These are phyloP conservation scores for Mola mola DNA, from an alignment of 2,113 vertebrate species.

Conservation along the genomic window DNA sequence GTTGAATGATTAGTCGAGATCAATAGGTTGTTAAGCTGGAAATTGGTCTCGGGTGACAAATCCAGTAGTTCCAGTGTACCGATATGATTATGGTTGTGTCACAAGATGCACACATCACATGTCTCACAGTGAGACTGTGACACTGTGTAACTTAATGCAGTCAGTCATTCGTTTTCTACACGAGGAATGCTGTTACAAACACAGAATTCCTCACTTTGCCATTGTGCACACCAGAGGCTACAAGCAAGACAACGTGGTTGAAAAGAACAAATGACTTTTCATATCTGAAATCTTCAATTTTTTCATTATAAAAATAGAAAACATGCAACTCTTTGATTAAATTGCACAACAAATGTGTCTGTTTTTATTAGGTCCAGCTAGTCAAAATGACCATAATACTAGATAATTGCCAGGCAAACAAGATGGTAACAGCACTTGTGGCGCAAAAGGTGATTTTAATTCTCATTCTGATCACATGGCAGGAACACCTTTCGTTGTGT, in stretches of 20 bases:
- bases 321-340: no score
- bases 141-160: neutral
- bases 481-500: constrained; percentile 33
- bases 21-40: constrained; percentile 6
- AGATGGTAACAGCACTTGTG: constrained; percentile 9
- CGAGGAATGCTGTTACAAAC: neutral
- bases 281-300: no score
- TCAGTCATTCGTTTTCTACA: neutral
- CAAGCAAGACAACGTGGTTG: neutral
- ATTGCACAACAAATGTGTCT: no score
- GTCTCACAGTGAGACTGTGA: constrained; percentile 6
- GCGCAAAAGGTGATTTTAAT: constrained; percentile 41
- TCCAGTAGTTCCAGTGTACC: no score
- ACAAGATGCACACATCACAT: constrained; percentile 49
- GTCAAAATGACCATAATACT: no score
- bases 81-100: no score
- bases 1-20: constrained; percentile 11
- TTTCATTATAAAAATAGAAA: no score
- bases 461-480: constrained; percentile 50
- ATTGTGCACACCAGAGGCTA: neutral
- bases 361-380: no score
- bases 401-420: no score
- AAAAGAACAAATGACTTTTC: no score
- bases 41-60: neutral
- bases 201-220: no score